Evolutionary conservation across 1,140 invertebrate species (phyloP).

Genomic region (Drosophila repleta): DNA sequence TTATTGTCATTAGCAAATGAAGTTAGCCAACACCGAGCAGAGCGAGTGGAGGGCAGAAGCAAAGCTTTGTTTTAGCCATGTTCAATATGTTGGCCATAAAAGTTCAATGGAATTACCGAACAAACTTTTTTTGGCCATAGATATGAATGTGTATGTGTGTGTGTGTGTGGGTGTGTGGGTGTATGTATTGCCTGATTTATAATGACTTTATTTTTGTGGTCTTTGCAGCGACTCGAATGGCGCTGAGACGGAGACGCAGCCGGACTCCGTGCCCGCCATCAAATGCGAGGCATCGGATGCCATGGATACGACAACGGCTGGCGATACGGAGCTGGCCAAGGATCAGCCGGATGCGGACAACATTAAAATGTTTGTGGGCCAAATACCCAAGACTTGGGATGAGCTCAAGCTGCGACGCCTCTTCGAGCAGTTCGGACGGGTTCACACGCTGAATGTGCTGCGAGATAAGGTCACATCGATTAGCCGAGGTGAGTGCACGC

Average conservation of each 20-base stretch:
- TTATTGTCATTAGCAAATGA: slow-evolving; percentile 82
- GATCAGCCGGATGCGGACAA: slow-evolving; percentile 97
- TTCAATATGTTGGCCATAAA: slow-evolving; percentile 54
- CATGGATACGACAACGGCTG: slow-evolving; percentile 32
- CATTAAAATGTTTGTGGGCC: slow-evolving; percentile 99
- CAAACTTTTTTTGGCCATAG: slow-evolving; percentile 32
- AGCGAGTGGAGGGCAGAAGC: neutral
- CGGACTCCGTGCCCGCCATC: slow-evolving; percentile 25
- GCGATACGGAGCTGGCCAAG: slow-evolving; percentile 63
- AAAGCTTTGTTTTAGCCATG: slow-evolving; percentile 11
- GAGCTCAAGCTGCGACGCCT: slow-evolving; percentile 96
- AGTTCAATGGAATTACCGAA: slow-evolving; percentile 52
- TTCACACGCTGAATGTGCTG: slow-evolving; percentile 98
- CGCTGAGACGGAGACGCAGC: slow-evolving; percentile 1
- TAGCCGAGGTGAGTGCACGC: slow-evolving; percentile 93
- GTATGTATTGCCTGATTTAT: slow-evolving; percentile 26
- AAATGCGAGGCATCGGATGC: slow-evolving; percentile 41
- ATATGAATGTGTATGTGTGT: slow-evolving; percentile 6
- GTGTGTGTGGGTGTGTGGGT: slow-evolving; percentile 6
- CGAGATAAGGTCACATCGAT: slow-evolving; percentile 97
- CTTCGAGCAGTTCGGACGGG: slow-evolving; percentile 98
- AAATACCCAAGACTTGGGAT: slow-evolving; percentile 98
- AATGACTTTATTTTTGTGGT: slow-evolving; percentile 28
- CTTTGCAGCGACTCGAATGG: slow-evolving; percentile 48
- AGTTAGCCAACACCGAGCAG: slow-evolving; percentile 41